These are phyloP conservation scores for Chouioia cunea DNA, from an alignment of 2,888 invertebrate genomes.

Conservation along the genomic window DNA sequence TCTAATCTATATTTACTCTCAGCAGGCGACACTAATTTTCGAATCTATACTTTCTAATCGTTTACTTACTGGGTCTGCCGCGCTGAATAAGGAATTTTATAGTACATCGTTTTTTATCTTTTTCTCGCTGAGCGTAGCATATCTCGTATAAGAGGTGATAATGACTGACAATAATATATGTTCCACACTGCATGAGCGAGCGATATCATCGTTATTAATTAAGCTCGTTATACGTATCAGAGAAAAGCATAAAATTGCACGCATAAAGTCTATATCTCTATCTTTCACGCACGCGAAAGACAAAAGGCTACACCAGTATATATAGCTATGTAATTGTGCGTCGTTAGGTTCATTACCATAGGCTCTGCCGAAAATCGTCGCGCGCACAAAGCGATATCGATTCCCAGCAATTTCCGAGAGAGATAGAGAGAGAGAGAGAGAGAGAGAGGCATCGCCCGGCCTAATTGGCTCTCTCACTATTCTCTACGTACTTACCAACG, in stretches of 20 bases:
- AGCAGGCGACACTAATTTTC: no score
- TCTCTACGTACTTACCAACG: no score
- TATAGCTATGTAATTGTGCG: conserved; percentile 41
- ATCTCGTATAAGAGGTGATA: conserved; percentile 32
- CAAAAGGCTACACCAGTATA: no score
- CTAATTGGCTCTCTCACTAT: conserved; percentile 31
- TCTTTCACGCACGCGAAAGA: conserved; percentile 3
- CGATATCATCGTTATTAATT: conserved; percentile 5
- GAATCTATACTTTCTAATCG: no score
- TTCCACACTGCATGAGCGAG: conserved; percentile 3
- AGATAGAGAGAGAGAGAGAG: no score
- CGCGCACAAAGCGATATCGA: conserved; percentile 43
- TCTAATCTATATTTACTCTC: conserved; percentile 41
- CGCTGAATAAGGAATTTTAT: no score
- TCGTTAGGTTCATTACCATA: conserved; percentile 47
- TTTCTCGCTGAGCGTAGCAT: conserved; percentile 11
- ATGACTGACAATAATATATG: conserved; percentile 28
- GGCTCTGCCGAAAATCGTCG: conserved; percentile 39
- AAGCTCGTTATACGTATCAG: background rate
- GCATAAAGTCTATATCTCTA: no score
- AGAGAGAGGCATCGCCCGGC: no score
- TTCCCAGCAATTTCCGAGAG: conserved; percentile 44
- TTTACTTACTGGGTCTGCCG: no score
- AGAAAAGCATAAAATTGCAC: no score
- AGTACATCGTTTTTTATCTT: no score